phyloP scores from a whole-genome alignment of 2,797 vertebrate species.

The Sebastes itinus region DNA sequence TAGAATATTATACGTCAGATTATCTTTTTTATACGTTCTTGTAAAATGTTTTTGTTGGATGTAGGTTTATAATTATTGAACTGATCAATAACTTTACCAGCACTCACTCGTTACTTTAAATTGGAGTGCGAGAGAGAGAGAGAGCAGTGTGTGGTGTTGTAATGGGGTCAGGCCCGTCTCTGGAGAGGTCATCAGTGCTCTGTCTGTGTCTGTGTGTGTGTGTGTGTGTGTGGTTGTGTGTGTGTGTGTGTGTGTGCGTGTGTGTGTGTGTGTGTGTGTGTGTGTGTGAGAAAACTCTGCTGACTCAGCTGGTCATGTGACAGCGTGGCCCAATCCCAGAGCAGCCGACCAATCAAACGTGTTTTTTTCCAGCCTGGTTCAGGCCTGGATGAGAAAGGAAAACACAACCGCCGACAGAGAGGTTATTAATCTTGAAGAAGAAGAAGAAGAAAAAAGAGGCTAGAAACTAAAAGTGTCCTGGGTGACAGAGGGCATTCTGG shows the following conservation, averaged over 20 bases:
- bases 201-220: background rate
- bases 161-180: constrained; percentile 58
- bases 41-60: background rate
- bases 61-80: constrained; percentile 6
- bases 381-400: background rate
- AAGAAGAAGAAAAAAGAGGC: background rate
- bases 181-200: constrained; percentile 52
- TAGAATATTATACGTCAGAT: too few species aligned
- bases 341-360: constrained; percentile 35
- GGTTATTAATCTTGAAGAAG: constrained; percentile 42
- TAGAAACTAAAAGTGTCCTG: background rate
- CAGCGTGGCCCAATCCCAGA: constrained; percentile 8
- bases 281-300: background rate
- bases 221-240: background rate
- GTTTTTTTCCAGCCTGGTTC: constrained; percentile 7
- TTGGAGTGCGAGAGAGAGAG: background rate
- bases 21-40: background rate
- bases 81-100: constrained; percentile 38
- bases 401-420: constrained; percentile 5
- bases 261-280: constrained; percentile 1
- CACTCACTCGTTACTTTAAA: constrained; percentile 26
- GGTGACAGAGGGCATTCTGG: constrained; percentile 41
- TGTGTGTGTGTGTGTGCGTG: background rate
- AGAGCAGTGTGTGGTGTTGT: background rate
- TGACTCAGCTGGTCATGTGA: constrained; percentile 64